phyloP scores from a whole-genome alignment of 2,113 vertebrate species.

The Pomatostomus ruficeps region DNA sequence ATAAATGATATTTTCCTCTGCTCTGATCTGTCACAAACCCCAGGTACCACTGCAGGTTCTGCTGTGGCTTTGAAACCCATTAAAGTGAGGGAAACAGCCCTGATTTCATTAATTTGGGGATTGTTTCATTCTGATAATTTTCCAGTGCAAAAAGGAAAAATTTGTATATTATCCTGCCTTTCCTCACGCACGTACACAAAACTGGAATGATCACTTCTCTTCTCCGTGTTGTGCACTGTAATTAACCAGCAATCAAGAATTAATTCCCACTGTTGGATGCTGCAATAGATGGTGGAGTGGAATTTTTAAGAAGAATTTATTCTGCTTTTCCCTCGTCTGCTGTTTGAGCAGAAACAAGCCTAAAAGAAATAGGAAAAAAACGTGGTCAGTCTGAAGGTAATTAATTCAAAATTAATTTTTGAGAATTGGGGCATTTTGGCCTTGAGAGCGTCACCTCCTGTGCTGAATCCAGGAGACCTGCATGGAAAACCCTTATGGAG shows the following conservation, averaged over 20 bases:
- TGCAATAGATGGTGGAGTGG: not conserved
- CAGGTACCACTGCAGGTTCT: not conserved
- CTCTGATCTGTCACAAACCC: not conserved
- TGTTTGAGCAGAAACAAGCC: not conserved
- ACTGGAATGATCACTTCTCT: not conserved
- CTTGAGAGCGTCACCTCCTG: not conserved
- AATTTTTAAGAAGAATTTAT: not conserved
- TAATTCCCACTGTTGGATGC: not conserved
- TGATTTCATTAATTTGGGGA: not conserved
- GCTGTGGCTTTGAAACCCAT: not conserved
- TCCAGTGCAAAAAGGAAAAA: not conserved
- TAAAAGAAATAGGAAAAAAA: not conserved
- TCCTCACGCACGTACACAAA: fast-evolving
- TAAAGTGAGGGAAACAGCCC: not conserved
- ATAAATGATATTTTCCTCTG: not conserved
- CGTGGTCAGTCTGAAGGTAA: not conserved
- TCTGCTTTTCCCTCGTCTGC: not conserved
- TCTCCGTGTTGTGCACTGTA: fast-evolving
- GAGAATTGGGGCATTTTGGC: not conserved
- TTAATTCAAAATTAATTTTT: not conserved
- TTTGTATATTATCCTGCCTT: not conserved
- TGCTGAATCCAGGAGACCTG: not conserved
- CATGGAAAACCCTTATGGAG: not conserved
- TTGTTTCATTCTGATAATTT: not conserved
- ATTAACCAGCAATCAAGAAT: not conserved